phyloP scores from a whole-genome alignment of 2,888 invertebrate genomes.

The Xanthia togata region DNA sequence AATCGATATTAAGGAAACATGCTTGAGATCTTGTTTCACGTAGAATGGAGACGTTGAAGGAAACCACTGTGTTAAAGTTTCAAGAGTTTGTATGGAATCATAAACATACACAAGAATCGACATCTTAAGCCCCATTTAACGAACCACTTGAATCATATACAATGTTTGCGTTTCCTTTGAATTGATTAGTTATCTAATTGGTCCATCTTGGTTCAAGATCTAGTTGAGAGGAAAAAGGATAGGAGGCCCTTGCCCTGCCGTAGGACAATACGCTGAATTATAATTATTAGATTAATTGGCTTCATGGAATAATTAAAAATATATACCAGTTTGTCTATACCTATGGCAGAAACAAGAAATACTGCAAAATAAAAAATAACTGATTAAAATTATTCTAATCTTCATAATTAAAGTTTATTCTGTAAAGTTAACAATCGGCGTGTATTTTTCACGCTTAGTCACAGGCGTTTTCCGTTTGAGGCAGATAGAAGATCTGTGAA shows the following conservation, averaged over 20 bases:
- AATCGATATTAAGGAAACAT: slow-evolving; percentile 44
- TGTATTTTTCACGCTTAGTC: slow-evolving; percentile 50
- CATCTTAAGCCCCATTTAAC: background rate
- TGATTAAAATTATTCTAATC: background rate
- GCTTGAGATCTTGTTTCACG: slow-evolving; percentile 45
- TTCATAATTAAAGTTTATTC: slow-evolving; percentile 10
- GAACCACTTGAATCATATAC: background rate
- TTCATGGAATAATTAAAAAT: background rate
- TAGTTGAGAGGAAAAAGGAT: background rate
- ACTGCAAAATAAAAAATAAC: background rate
- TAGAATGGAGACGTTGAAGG: slow-evolving; percentile 28
- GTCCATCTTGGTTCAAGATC: background rate
- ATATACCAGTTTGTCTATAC: background rate
- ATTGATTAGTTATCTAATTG: background rate
- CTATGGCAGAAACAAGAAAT: background rate
- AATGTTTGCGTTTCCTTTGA: background rate
- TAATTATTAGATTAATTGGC: background rate
- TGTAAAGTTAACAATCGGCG: slow-evolving; percentile 21
- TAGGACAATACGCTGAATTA: background rate
- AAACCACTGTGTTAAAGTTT: slow-evolving; percentile 16
- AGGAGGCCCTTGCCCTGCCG: background rate
- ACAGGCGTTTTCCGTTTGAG: slow-evolving; percentile 40
- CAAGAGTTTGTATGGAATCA: slow-evolving; percentile 4
- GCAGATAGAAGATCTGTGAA: slow-evolving; percentile 53
- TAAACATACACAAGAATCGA: slow-evolving; percentile 1